A percentile compares a stretch with the other conserved stretches of the same genome.
phyloP scores from a whole-genome alignment of 2,888 invertebrate species.

The Pseudococcus viburni region DNA sequence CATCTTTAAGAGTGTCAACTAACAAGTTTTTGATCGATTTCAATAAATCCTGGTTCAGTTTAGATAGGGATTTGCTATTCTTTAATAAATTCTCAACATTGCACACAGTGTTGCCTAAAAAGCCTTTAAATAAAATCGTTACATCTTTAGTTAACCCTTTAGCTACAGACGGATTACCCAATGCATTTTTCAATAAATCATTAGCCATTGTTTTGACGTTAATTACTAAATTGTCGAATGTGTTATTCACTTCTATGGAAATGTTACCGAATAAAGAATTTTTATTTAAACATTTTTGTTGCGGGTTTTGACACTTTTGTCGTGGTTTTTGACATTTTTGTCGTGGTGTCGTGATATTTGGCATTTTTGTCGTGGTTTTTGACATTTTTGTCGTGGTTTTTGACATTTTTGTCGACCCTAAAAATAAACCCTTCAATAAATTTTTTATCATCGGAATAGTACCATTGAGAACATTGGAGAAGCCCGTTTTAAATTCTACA shows the following conservation, averaged over 20 bases:
- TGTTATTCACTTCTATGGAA: background rate
- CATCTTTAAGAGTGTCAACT: background rate
- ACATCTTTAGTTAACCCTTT: constrained; percentile 11
- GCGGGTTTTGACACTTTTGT: background rate
- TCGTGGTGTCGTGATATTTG: no score
- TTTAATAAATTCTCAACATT: constrained; percentile 26
- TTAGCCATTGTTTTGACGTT: background rate
- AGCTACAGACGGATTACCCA: background rate
- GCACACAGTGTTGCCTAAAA: constrained; percentile 12
- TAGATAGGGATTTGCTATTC: background rate
- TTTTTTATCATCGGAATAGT: no score
- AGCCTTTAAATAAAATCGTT: background rate
- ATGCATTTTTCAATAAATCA: background rate
- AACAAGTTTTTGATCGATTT: constrained; percentile 1
- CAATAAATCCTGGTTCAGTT: background rate
- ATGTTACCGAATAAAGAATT: background rate
- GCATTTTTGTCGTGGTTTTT: no score
- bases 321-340: no score
- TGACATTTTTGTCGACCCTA: no score
- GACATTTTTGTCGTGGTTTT: no score
- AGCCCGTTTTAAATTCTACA: no score
- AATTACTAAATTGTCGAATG: background rate
- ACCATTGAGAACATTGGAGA: no score
- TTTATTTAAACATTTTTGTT: background rate
- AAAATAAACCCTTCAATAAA: no score